Evolutionary conservation across 2,113 vertebrate genomes (phyloP).

Genomic region (Trichomycterus rosablanca): DNA sequence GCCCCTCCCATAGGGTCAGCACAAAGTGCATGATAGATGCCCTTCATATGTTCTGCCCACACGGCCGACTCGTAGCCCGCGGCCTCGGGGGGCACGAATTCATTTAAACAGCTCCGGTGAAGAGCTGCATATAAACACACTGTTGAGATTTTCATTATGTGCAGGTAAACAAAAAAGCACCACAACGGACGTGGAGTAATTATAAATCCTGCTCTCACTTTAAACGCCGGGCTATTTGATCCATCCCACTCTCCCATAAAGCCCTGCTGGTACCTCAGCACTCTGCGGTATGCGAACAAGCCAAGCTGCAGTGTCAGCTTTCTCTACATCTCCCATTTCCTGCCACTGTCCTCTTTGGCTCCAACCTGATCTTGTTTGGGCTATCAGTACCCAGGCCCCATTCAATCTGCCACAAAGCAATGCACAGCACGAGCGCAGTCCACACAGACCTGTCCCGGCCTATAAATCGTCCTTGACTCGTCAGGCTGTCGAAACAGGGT

Average conservation of each 20-base stretch:
- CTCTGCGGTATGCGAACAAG: conserved; percentile 18
- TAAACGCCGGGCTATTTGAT: background rate
- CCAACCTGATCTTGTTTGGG: conserved; percentile 26
- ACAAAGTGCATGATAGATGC: conserved; percentile 40
- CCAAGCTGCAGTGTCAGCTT: conserved; percentile 39
- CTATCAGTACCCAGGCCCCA: conserved; percentile 28
- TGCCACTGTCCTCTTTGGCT: conserved; percentile 27
- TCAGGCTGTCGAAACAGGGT: too few species aligned
- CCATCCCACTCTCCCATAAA: conserved; percentile 4
- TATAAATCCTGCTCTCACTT: background rate
- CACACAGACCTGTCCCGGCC: too few species aligned
- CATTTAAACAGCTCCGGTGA: conserved; percentile 1
- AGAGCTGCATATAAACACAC: conserved; percentile 16
- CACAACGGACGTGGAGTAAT: background rate
- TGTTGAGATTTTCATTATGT: background rate
- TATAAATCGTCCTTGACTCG: too few species aligned
- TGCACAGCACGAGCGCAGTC: background rate
- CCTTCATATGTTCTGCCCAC: conserved; percentile 38
- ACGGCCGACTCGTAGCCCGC: conserved; percentile 20
- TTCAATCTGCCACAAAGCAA: conserved; percentile 5
- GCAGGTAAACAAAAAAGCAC: background rate
- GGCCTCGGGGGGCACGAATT: conserved; percentile 9
- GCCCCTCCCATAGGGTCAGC: conserved; percentile 28
- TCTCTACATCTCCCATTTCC: conserved; percentile 42
- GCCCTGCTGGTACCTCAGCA: conserved; percentile 3